Evolutionary conservation across 2,888 invertebrate species (phyloP).

Genomic region (Brassicogethes aeneus): DNA sequence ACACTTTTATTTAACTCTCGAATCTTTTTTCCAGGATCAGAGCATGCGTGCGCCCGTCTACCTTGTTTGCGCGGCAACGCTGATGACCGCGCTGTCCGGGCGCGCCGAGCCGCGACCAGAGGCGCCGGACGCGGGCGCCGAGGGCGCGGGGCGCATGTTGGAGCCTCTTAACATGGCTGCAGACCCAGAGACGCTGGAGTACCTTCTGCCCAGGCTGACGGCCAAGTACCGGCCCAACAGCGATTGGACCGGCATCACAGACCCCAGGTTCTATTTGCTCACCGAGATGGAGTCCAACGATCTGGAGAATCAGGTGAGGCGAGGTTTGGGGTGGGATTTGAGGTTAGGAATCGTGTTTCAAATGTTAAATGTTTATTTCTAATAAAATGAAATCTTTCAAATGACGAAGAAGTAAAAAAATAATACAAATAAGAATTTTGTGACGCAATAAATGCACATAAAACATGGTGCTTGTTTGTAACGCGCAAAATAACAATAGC

Average conservation of each 20-base stretch:
- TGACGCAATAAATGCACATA: too few relatives aligned
- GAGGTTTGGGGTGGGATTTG: too few relatives aligned
- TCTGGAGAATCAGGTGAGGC: conserved; percentile 33
- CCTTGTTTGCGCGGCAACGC: conserved; percentile 32
- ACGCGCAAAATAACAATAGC: too few relatives aligned
- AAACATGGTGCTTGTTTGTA: too few relatives aligned
- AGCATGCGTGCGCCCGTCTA: conserved; percentile 37
- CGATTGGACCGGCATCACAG: conserved; percentile 35
- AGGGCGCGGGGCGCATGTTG: conserved; percentile 19
- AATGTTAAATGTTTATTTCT: too few relatives aligned
- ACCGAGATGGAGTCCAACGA: conserved; percentile 36
- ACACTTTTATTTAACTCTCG: too few relatives aligned
- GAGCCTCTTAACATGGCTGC: conserved; percentile 32
- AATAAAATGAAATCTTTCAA: too few relatives aligned
- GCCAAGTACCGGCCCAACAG: conserved; percentile 43
- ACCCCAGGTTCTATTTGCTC: conserved; percentile 39
- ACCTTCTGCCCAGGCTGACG: conserved; percentile 45
- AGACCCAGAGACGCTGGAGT: conserved; percentile 39
- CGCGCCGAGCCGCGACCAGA: conserved; percentile 18
- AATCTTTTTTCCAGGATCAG: conserved; percentile 21
- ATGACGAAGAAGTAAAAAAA: too few relatives aligned
- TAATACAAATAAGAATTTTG: too few relatives aligned
- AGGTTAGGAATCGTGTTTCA: too few relatives aligned
- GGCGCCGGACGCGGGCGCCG: conserved; percentile 9
- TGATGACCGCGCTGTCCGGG: conserved; percentile 31